phyloP scores from a whole-genome alignment of 1,140 invertebrate species.

The Pogonognathellus flavescens region DNA sequence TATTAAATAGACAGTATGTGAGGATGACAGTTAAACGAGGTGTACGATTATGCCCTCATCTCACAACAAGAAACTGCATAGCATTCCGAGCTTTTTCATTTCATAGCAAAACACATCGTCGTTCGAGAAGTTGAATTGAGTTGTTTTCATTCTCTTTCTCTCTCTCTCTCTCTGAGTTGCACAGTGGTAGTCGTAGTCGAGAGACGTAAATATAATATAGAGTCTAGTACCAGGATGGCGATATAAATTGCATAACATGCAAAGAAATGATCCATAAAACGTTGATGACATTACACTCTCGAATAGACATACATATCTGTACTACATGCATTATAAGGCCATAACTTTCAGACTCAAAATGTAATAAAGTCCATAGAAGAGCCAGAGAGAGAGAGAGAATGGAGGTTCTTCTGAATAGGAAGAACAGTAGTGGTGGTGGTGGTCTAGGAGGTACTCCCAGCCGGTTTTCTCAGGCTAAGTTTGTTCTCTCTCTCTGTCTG shows the following conservation, averaged over 20 bases:
- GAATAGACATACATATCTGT: conserved; percentile 39
- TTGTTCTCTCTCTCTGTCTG: too few relatives aligned
- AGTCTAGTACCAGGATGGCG: background rate
- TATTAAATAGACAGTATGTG: conserved; percentile 9
- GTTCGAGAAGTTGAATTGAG: background rate
- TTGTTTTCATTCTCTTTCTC: background rate
- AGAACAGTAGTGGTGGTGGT: background rate
- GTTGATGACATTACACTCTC: conserved; percentile 44
- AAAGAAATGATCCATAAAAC: conserved; percentile 45
- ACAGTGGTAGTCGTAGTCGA: too few relatives aligned
- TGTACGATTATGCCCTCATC: background rate
- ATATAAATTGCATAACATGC: conserved; percentile 45
- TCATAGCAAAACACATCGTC: background rate
- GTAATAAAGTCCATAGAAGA: conserved; percentile 21
- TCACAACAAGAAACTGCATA: background rate
- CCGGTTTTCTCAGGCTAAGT: background rate
- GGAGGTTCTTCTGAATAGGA: background rate
- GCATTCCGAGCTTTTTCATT: background rate
- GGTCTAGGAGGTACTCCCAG: background rate
- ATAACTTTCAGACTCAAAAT: conserved; percentile 43
- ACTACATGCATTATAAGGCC: conserved; percentile 40
- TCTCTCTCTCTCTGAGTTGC: too few relatives aligned
- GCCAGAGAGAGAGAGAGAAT: too few relatives aligned
- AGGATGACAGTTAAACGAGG: conserved; percentile 15
- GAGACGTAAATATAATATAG: too few relatives aligned